phyloP scores from a whole-genome alignment of 2,113 vertebrate genomes.

The Lipotes vexillifer region DNA sequence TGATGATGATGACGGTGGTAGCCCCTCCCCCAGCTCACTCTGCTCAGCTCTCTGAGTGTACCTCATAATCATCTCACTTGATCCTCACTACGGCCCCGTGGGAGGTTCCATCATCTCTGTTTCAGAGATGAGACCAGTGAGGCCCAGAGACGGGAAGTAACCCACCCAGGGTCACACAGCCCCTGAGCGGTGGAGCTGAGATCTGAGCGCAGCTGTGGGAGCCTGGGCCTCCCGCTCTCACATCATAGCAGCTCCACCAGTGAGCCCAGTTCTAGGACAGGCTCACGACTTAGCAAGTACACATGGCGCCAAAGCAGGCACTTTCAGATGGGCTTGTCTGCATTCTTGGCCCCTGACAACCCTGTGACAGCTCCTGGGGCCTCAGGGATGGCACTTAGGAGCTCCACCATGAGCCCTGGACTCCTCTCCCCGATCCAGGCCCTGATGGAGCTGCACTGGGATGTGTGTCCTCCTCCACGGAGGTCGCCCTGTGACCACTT shows the following conservation, averaged over 20 bases:
- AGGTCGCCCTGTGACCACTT: background rate
- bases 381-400: background rate
- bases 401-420: accelerated
- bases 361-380: background rate
- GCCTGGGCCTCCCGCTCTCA: accelerated
- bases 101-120: background rate
- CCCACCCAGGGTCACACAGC: background rate
- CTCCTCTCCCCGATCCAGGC: background rate
- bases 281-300: accelerated
- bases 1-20: accelerated
- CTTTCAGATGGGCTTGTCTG: accelerated
- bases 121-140: background rate
- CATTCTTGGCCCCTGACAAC: accelerated
- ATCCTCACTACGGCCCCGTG: accelerated
- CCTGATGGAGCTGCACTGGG: background rate
- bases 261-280: background rate
- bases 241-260: accelerated
- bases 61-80: accelerated
- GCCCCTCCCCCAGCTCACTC: background rate
- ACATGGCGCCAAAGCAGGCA: accelerated
- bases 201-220: accelerated
- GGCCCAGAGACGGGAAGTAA: background rate
- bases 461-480: background rate
- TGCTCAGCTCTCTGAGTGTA: accelerated
- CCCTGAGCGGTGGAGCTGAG: background rate